Evolutionary conservation across 2,797 vertebrate genomes (phyloP).

Genomic region (Alcedo atthis): DNA sequence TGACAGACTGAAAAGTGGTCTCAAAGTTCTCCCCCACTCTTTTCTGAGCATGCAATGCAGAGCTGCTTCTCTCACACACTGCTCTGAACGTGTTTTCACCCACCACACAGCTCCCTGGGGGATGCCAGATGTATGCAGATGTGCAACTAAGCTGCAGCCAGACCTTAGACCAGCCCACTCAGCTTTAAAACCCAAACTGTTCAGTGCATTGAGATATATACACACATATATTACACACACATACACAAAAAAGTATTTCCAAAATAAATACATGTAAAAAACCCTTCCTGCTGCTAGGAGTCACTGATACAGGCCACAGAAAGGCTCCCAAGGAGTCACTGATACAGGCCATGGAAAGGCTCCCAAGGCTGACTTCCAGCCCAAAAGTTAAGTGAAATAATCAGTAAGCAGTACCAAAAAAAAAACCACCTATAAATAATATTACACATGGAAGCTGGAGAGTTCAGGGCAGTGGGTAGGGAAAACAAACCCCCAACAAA

Average conservation of each 20-base stretch:
- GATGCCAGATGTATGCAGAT: neutral
- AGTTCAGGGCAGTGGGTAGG: too few species aligned
- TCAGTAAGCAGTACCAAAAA: neutral
- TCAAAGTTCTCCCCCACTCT: neutral
- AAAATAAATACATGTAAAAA: neutral
- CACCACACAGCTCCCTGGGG: neutral
- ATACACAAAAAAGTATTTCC: rapidly evolving
- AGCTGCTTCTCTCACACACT: neutral
- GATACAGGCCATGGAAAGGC: too few species aligned
- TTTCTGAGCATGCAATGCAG: neutral
- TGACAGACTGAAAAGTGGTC: neutral
- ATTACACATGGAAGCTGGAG: neutral
- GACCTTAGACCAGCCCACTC: neutral
- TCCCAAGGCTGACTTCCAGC: neutral
- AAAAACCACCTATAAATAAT: neutral
- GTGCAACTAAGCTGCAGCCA: neutral
- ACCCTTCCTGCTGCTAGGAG: neutral
- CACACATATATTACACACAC: rapidly evolving
- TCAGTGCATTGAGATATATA: neutral
- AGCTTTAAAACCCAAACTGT: neutral
- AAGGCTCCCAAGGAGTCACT: neutral
- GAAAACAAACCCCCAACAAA: too few species aligned
- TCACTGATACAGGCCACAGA: neutral
- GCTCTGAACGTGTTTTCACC: neutral
- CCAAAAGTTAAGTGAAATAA: neutral